These are phyloP conservation scores for Speoplatyrhinus poulsoni DNA, from an alignment of 2,113 vertebrate species.

Conservation along the genomic window DNA sequence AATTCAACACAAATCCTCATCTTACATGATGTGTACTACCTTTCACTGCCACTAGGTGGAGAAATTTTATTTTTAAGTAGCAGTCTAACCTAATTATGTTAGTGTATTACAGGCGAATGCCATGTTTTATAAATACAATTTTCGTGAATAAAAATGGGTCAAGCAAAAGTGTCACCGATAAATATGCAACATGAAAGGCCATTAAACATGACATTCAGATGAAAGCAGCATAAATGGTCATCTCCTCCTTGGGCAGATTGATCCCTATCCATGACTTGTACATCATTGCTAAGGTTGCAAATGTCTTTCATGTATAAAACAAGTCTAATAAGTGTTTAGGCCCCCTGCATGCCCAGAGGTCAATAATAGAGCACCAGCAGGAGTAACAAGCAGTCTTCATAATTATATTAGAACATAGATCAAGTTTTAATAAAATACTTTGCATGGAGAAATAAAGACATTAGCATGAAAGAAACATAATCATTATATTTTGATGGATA, in stretches of 20 bases:
- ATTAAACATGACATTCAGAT: conserved; percentile 47
- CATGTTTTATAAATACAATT: conserved; percentile 2
- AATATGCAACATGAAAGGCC: conserved; percentile 27
- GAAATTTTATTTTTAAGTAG: conserved; percentile 19
- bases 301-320: conserved; percentile 41
- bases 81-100: background rate
- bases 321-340: conserved; percentile 36
- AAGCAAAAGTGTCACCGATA: conserved; percentile 24
- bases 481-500: conserved; percentile 13
- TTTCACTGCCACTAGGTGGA: conserved; percentile 64
- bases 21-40: conserved; percentile 14
- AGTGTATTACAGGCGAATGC: background rate
- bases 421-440: too few relatives aligned
- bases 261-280: conserved; percentile 18
- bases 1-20: background rate
- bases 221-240: conserved; percentile 41
- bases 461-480: conserved; percentile 29
- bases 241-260: conserved; percentile 29
- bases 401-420: too few relatives aligned
- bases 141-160: background rate
- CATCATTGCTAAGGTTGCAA: conserved; percentile 46
- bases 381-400: conserved; percentile 21
- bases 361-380: conserved; percentile 10
- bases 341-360: conserved; percentile 10
- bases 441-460: conserved; percentile 28